Base-by-base conservation (phyloP, 2,797 vertebrate species). In the Gallinago solitaria region DNA sequence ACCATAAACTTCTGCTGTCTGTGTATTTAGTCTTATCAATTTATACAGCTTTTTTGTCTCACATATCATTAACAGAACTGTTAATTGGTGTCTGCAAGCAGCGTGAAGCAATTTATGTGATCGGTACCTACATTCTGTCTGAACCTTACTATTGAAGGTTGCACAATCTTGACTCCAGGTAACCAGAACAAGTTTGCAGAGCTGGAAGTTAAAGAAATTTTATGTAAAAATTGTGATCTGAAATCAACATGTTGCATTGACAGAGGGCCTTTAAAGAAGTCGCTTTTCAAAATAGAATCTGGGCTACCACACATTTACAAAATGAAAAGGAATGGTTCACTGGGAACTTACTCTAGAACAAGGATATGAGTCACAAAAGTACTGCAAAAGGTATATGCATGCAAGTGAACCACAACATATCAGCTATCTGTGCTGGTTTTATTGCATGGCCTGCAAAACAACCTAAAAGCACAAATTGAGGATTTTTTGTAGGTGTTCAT, bases 21-120 rank as follows among this genome's bases (percentile, higher is more conserved):
- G 2, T 84, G 59, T 27, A 35, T 75, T 65, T 56, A 48, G 23
- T 41, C 39, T 87, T 84, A 73, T 21, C 17, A 73, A 3, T 77
- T 95, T 64, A 71, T 37, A 37, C 11, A 50, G 16, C 75, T 77
- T 45, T 48, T 87, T 70, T 57, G 37, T 4, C 75, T 67, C 51
- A 41, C 23, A 8, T n/a, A 83, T 89, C 67, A 87, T 83, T 94
- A 90, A 93, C 91, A 90, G 77, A 83, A 45, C 50, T 45, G 90
- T 88, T 96, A 95, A 91, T 90, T 91, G 90, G 57, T 90, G 57
- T 39, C 85, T 86, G 50, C 45, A 86, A 80, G 41, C 60, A 80
- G 20, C 6, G 35, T 47, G 56, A 86, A 88, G 79, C 76, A 78
- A 68, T 78, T 90, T 86, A 41, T 78, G 50, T 3, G 23, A 43